Percentiles rank a stretch among this genome's conserved stretches.
phyloP scores from a whole-genome alignment of 1,140 invertebrate genomes.

The Drosophila rhopaloa region DNA sequence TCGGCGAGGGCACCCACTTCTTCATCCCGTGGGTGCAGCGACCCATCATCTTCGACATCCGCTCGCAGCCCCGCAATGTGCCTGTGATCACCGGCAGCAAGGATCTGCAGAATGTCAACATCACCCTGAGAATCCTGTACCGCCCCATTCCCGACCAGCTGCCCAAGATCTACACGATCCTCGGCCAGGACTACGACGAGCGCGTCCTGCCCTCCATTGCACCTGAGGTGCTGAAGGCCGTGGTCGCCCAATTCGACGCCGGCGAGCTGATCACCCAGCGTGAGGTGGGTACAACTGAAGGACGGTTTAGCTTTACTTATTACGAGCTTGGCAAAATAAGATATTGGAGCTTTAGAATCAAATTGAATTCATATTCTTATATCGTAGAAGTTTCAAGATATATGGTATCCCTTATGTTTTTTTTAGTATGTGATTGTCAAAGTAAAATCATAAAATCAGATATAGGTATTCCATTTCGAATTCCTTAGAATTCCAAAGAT shows the following conservation, averaged over 20 bases:
- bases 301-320: too few species aligned
- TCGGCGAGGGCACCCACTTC: constrained; percentile 99
- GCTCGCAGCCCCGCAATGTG: constrained; percentile 97
- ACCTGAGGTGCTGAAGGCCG: constrained; percentile 99
- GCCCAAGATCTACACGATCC: constrained; percentile 97
- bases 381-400: too few species aligned
- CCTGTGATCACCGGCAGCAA: constrained; percentile 99
- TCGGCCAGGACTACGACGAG: constrained; percentile 99
- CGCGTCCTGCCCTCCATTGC: constrained; percentile 99
- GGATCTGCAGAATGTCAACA: constrained; percentile 99
- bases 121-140: constrained; percentile 98
- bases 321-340: not conserved
- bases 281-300: constrained; percentile 87
- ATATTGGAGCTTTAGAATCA: not conserved
- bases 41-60: constrained; percentile 98
- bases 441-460: too few species aligned
- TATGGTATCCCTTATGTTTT: too few species aligned
- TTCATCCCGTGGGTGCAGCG: constrained; percentile 99
- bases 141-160: constrained; percentile 95
- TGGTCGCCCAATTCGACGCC: constrained; percentile 99
- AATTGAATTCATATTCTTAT: too few species aligned
- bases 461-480: too few species aligned
- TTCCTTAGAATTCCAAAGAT: too few species aligned
- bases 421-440: too few species aligned
- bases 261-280: constrained; percentile 99